phyloP scores from a whole-genome alignment of 1,140 invertebrate species.

The Armadillidium nasatum region DNA sequence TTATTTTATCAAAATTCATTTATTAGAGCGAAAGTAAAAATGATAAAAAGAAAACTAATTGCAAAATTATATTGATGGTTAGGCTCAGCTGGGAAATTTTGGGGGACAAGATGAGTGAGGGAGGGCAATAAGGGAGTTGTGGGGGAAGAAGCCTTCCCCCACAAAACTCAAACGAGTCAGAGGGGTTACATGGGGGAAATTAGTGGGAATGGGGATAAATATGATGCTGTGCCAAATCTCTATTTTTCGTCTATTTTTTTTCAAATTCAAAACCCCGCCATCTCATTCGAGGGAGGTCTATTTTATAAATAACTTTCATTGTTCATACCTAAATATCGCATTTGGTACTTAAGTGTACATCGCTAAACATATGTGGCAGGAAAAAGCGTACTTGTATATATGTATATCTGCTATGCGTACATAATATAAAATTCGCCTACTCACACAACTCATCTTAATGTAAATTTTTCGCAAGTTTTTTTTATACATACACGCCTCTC shows the following conservation, averaged over 20 bases:
- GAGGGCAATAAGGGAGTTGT: background rate
- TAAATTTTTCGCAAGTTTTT: too few species aligned
- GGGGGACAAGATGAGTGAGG: background rate
- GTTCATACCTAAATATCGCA: background rate
- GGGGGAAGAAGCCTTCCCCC: background rate
- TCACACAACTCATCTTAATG: too few species aligned
- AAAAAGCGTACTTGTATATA: background rate
- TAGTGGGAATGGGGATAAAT: too few species aligned
- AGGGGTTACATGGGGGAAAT: background rate
- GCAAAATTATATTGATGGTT: background rate
- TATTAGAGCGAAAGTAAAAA: too few species aligned
- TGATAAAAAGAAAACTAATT: too few species aligned
- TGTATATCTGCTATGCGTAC: background rate
- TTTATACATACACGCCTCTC: too few species aligned
- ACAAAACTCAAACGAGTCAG: too few species aligned
- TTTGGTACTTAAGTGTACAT: background rate
- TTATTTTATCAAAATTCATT: too few species aligned
- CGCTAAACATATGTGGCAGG: background rate
- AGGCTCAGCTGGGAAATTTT: background rate
- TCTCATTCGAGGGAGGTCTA: background rate
- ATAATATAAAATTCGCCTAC: background rate
- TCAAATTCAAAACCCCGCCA: background rate
- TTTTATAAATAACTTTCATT: constrained; percentile 10
- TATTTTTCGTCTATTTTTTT: background rate
- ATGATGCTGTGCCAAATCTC: background rate